A percentile compares a stretch with the other conserved stretches of the same genome.
These are phyloP conservation scores for Auanema freiburgensis DNA, from an alignment of 2,888 invertebrate species.

Conservation along the genomic window DNA sequence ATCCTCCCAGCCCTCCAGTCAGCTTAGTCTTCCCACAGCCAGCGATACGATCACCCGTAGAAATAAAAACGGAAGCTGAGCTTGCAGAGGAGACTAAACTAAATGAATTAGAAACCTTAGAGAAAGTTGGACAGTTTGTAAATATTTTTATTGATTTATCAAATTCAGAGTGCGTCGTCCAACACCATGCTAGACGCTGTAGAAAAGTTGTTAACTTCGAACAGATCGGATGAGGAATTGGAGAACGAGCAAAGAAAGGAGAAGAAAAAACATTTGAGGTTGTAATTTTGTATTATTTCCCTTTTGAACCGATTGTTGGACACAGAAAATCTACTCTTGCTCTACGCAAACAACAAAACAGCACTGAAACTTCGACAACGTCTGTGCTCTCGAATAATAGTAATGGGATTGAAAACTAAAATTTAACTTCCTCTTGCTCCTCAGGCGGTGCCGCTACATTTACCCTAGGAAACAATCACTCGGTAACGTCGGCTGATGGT, in stretches of 20 bases:
- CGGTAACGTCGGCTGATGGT: slow-evolving; percentile 15
- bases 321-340: too few species aligned
- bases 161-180: background rate
- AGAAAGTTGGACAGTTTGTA: background rate
- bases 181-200: background rate
- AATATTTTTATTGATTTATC: background rate
- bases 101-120: background rate
- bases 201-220: background rate
- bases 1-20: slow-evolving; percentile 5
- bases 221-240: slow-evolving; percentile 19
- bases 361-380: too few species aligned
- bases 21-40: slow-evolving; percentile 18
- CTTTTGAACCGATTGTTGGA: too few species aligned
- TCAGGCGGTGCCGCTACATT: too few species aligned
- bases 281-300: too few species aligned
- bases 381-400: too few species aligned
- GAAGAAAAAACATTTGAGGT: slow-evolving; percentile 19
- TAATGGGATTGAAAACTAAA: too few species aligned
- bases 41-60: background rate
- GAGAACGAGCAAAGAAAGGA: slow-evolving; percentile 10
- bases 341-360: too few species aligned
- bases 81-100: background rate
- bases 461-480: slow-evolving; percentile 3
- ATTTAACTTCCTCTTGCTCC: too few species aligned
- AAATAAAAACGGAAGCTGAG: background rate